phyloP scores from a whole-genome alignment of 1,140 invertebrate species.

The Pararge aegeria region DNA sequence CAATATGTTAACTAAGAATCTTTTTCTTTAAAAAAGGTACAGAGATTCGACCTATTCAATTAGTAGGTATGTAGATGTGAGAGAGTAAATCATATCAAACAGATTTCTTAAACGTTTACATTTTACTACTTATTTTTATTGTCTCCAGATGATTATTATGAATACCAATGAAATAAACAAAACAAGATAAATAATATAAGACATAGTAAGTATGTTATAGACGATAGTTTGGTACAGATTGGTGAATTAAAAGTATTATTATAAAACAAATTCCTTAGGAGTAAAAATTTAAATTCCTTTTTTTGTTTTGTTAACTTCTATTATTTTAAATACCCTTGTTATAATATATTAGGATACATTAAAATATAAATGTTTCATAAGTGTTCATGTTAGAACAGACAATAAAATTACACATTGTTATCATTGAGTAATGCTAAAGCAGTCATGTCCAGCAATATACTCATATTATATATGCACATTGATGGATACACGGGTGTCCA shows the following conservation, averaged over 20 bases:
- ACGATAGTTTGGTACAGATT: background rate
- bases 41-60: background rate
- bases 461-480: too few relatives aligned
- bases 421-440: too few relatives aligned
- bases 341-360: background rate
- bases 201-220: background rate
- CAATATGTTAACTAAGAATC: too few relatives aligned
- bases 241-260: too few relatives aligned
- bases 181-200: background rate
- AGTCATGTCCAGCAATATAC: too few relatives aligned
- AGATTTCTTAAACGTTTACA: constrained; percentile 7
- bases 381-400: constrained; percentile 52
- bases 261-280: background rate
- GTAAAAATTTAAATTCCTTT: background rate
- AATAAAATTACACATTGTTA: constrained; percentile 47
- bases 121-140: constrained; percentile 2
- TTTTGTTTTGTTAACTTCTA: background rate
- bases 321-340: background rate
- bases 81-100: constrained; percentile 8
- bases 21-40: too few relatives aligned
- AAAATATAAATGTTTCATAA: constrained; percentile 16
- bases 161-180: background rate
- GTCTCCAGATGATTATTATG: background rate
- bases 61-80: constrained; percentile 3
- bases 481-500: too few relatives aligned